Evolutionary conservation across 2,888 invertebrate species (phyloP), one percentile per base, ranked within the genome.

Genomic region (Apamea anceps): DNA sequence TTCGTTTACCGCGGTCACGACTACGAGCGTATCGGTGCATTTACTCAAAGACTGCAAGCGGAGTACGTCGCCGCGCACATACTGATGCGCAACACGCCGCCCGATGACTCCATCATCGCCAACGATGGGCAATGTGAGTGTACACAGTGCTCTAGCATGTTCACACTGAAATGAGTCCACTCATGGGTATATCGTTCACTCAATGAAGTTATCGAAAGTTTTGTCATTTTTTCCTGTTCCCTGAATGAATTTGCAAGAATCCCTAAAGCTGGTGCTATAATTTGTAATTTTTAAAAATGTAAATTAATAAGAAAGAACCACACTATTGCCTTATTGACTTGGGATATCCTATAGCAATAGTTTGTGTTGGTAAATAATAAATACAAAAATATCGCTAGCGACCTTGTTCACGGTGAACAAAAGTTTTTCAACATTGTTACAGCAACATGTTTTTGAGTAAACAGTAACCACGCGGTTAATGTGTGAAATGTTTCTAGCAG

Each of bases 31-130:
- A 98, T 99, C 89, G 98, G 98, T 80, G 99, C 99, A 80, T 99
- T 99, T 94, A 99, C 99, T 0, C 99, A 99, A 94, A 97, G 99
- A 51, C 96, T 99, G 82, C 99, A 99, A 95, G 98, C 98, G 0
- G 99, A 99, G 95, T 99, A 99, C 96, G 99, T 99, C 12, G 98
- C 98, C 67, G 99, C 99, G n/a, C 99, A 99, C 95, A 98, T 99
- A 89, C 97, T 99, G 88, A 99, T 98, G 97, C 98, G 99, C 88
- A 99, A 99, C 93, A 98, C 98, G 70, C 98, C 99, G 10, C 99
- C 99, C 0, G 99, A 99, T 90, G 99, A 99, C 85, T 98, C 98
- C 13, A 98, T 99, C 81, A 97, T 99, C 76, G 98, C 98, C 75
- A 98, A 99, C 12, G 98, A 98, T 82, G 98, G 98, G 65, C 99